Conservation (phyloP, 2,797 vertebrate genomes). For the Furcifer pardalis region DNA sequence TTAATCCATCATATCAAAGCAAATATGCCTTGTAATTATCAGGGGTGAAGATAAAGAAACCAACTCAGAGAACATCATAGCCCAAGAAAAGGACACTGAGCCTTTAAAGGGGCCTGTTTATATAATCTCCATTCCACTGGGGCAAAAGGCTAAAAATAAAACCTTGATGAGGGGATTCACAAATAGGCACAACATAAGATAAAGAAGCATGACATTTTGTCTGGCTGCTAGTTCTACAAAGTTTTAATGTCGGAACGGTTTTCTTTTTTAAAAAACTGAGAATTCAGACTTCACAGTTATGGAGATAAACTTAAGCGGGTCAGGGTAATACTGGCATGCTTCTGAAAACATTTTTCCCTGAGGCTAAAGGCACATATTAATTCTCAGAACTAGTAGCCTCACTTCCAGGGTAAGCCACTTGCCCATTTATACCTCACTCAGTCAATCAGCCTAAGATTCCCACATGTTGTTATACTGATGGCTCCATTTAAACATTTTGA, state of each 20-base stretch:
- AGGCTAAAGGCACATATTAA: not conserved
- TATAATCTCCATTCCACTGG: not conserved
- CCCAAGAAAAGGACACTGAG: not conserved
- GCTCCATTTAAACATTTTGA: not conserved
- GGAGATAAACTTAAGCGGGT: not conserved
- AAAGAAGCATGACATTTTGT: not conserved
- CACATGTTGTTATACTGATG: not conserved
- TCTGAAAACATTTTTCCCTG: not conserved
- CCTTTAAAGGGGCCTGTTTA: not conserved
- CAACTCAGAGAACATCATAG: not conserved
- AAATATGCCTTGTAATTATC: slow-evolving; percentile 25
- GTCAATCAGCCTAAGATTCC: not conserved
- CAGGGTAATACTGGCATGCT: not conserved
- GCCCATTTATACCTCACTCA: not conserved
- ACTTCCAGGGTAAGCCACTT: not conserved
- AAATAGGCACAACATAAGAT: not conserved
- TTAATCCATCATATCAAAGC: slow-evolving; percentile 30
- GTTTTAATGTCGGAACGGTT: not conserved
- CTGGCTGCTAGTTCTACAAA: not conserved
- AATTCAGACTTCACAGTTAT: not conserved
- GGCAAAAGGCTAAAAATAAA: slow-evolving; percentile 6
- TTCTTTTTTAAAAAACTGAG: not conserved
- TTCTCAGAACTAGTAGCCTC: not conserved
- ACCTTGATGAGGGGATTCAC: not conserved
- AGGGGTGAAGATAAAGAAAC: slow-evolving; percentile 13